Percentiles rank a stretch among this genome's conserved stretches.
phyloP scores from a whole-genome alignment of 2,113 vertebrate genomes.

The Drymodes brunneopygia region DNA sequence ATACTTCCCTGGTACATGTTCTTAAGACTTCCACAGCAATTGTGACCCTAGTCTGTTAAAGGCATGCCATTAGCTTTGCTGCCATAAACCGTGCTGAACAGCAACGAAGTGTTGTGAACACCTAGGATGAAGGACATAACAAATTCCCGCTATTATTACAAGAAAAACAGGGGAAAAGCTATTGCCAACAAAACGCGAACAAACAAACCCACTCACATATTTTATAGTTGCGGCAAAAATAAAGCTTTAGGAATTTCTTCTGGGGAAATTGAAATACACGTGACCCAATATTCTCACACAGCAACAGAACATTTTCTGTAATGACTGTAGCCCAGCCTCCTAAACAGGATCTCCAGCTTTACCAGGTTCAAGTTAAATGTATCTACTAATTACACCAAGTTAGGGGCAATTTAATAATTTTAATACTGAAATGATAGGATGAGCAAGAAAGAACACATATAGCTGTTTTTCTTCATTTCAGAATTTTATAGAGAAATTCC shows the following conservation, averaged over 20 bases:
- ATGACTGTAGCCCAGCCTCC: background rate
- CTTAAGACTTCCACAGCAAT: background rate
- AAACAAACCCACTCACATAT: background rate
- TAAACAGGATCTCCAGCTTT: background rate
- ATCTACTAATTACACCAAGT: background rate
- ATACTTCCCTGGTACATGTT: background rate
- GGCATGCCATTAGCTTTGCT: background rate
- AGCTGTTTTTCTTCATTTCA: background rate
- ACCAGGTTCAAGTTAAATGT: background rate
- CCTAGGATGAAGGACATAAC: background rate
- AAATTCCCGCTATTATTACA: background rate
- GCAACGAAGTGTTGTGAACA: background rate
- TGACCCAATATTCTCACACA: background rate
- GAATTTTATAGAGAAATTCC: background rate
- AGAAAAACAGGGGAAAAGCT: background rate
- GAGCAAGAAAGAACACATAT: background rate
- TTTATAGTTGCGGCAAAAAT: background rate
- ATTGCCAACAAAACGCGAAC: background rate
- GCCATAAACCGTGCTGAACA: background rate
- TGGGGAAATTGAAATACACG: background rate
- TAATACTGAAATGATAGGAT: background rate
- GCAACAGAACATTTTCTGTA: background rate
- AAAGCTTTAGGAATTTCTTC: background rate
- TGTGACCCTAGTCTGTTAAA: background rate
- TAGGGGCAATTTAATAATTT: background rate